phyloP scores from a whole-genome alignment of 2,888 invertebrate genomes.

The Cetonia aurata region DNA sequence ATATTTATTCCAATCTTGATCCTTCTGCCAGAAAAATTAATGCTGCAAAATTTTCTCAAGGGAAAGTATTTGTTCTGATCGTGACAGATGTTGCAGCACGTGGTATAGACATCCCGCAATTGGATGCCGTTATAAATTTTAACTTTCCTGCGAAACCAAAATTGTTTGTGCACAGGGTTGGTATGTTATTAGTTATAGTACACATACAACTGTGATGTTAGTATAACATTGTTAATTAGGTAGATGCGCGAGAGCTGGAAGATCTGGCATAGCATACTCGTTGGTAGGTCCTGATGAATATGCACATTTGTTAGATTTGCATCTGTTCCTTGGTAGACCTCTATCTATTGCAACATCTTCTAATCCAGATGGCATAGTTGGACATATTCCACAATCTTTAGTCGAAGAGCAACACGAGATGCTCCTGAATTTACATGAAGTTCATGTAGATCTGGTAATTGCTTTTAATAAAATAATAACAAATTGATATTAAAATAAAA shows the following conservation, averaged over 20 bases:
- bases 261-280: conserved; percentile 92
- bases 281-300: conserved; percentile 92
- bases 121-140: conserved; percentile 97
- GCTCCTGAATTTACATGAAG: conserved; percentile 80
- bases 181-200: conserved; percentile 71
- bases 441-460: conserved; percentile 81
- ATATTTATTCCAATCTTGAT: conserved; percentile 95
- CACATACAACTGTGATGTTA: conserved; percentile 5
- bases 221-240: conserved; percentile 66
- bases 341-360: conserved; percentile 70
- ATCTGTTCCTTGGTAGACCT: conserved; percentile 89
- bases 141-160: conserved; percentile 98
- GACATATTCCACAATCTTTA: conserved; percentile 83
- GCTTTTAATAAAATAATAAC: background rate
- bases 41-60: conserved; percentile 87
- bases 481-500: background rate
- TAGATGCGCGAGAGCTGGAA: conserved; percentile 95
- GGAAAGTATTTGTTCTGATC: conserved; percentile 85
- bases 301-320: conserved; percentile 93
- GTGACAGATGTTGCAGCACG: conserved; percentile 99
- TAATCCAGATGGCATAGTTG: conserved; percentile 72
- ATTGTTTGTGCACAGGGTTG: conserved; percentile 97
- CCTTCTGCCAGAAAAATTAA: conserved; percentile 95
- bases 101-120: conserved; percentile 95
- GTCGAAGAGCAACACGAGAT: conserved; percentile 87